phyloP scores from a whole-genome alignment of 2,888 invertebrate species.

The Tubiluchus corallicola region DNA sequence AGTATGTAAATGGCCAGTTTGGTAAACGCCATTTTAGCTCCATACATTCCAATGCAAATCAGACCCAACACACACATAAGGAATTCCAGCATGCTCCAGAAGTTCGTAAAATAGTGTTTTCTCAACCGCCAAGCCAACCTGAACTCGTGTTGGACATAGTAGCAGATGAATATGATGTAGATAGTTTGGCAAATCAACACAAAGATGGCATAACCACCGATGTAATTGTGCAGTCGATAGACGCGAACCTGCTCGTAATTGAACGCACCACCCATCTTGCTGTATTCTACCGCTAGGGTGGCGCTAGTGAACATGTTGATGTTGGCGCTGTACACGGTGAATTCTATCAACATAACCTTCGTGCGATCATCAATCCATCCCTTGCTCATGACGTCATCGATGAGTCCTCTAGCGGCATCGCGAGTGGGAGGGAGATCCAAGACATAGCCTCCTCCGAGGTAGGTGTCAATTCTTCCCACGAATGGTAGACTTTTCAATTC shows the following conservation, averaged over 20 bases:
- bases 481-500: slow-evolving; percentile 15
- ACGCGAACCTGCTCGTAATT: slow-evolving; percentile 17
- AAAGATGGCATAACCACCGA: slow-evolving; percentile 14
- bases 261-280: slow-evolving; percentile 14
- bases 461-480: slow-evolving; percentile 16
- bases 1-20: too few relatives aligned
- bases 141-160: slow-evolving; percentile 15
- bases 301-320: slow-evolving; percentile 17
- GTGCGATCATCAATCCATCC: slow-evolving; percentile 18
- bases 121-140: too few relatives aligned
- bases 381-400: slow-evolving; percentile 12
- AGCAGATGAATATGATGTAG: slow-evolving; percentile 15
- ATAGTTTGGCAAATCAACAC: slow-evolving; percentile 15
- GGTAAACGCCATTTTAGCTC: too few relatives aligned
- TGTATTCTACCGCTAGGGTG: slow-evolving; percentile 17
- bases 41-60: too few relatives aligned
- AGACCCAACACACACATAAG: too few relatives aligned
- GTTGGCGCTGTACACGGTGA: slow-evolving; percentile 17
- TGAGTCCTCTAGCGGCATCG: slow-evolving; percentile 4
- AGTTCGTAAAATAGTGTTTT: too few relatives aligned
- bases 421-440: slow-evolving; percentile 12
- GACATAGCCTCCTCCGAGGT: slow-evolving; percentile 19
- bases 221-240: slow-evolving; percentile 16
- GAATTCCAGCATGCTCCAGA: too few relatives aligned
- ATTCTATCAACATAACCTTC: slow-evolving; percentile 17